These are phyloP conservation scores for Serinus canaria DNA, from an alignment of 2,113 vertebrate genomes.

Conservation along the genomic window DNA sequence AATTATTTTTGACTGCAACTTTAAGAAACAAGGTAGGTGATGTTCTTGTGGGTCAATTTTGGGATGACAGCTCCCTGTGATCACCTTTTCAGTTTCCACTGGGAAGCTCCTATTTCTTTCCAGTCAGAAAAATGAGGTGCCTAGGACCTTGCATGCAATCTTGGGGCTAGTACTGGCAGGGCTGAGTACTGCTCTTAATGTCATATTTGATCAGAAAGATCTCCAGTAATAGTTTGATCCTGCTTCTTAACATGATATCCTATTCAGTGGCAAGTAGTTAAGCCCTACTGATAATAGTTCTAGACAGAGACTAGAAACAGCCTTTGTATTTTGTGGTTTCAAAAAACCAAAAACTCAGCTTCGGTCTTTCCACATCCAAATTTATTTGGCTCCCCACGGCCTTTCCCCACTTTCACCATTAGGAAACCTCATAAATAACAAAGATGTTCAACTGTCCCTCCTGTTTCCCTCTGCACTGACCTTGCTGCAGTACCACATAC, in stretches of 20 bases:
- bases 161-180: not conserved
- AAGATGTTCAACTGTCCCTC: not conserved
- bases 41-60: not conserved
- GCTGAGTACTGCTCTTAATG: not conserved
- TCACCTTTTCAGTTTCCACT: not conserved
- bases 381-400: not conserved
- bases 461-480: not conserved
- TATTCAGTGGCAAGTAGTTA: not conserved
- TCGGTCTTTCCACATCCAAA: not conserved
- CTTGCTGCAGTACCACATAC: not conserved
- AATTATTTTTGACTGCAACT: not conserved
- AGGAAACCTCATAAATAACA: not conserved
- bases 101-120: not conserved
- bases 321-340: not conserved
- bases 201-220: not conserved
- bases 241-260: not conserved
- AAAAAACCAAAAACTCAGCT: not conserved
- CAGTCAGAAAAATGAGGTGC: not conserved
- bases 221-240: not conserved
- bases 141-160: not conserved
- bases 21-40: rapidly evolving
- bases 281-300: not conserved
- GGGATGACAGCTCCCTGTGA: not conserved
- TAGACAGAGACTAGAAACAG: not conserved
- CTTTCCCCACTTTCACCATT: not conserved